A percentile compares a stretch with the other conserved stretches of the same genome.
These are phyloP conservation scores for Drosophila bunnanda DNA, from an alignment of 2,888 invertebrate genomes.

Conservation along the genomic window DNA sequence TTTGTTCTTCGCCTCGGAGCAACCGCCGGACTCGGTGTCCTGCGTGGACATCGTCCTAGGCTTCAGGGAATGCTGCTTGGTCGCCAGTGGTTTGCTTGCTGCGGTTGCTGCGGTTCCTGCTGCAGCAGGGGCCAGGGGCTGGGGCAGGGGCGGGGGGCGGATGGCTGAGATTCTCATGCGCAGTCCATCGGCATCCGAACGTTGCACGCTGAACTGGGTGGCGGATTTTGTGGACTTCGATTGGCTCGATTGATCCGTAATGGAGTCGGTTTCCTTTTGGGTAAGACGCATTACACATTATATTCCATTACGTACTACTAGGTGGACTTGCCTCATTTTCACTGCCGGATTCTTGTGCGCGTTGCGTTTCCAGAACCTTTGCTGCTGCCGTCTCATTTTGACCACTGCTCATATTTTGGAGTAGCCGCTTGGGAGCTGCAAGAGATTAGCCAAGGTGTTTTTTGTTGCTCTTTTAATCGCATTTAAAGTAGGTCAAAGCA, in stretches of 20 bases:
- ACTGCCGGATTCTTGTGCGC: constrained; percentile 79
- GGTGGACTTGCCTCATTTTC: constrained; percentile 81
- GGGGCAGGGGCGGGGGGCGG: constrained; percentile 56
- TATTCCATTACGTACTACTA: not conserved
- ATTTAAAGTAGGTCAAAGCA: constrained; percentile 71
- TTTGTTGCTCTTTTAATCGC: constrained; percentile 31
- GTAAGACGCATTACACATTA: constrained; percentile 10
- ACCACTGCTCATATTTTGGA: constrained; percentile 82
- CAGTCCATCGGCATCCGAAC: constrained; percentile 83
- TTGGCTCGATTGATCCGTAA: constrained; percentile 82
- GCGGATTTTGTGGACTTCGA: constrained; percentile 75
- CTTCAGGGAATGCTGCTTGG: constrained; percentile 27
- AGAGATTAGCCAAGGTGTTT: constrained; percentile 19
- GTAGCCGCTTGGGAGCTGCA: constrained; percentile 34
- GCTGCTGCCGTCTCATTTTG: constrained; percentile 82
- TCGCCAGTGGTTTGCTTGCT: not conserved
- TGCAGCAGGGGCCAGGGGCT: constrained; percentile 19
- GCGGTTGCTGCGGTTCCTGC: constrained; percentile 8
- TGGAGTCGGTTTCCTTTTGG: constrained; percentile 80
- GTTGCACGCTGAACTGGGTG: constrained; percentile 83
- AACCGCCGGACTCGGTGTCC: constrained; percentile 77
- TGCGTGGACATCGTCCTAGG: constrained; percentile 59
- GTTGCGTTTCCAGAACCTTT: constrained; percentile 81
- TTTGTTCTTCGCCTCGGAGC: constrained; percentile 68
- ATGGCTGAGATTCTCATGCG: constrained; percentile 85